A percentile compares a stretch with the other conserved stretches of the same genome.
Conservation (phyloP, 2,888 invertebrate genomes). For the Melanostoma mellinum region DNA sequence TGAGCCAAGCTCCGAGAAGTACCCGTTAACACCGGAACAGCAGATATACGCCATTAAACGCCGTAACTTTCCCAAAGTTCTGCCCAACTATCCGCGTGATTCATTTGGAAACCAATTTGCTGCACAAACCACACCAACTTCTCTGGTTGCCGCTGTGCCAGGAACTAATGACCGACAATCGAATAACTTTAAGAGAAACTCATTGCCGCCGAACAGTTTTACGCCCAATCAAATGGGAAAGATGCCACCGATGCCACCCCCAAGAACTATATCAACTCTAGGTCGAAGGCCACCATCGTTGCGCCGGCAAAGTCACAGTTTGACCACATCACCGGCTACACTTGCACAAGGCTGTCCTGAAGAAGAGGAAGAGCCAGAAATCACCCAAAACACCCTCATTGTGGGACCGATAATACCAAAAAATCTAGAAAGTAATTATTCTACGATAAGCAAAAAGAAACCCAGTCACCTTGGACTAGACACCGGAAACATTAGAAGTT, state of each 20-base stretch:
- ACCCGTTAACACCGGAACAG: constrained; percentile 86
- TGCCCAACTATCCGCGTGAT: constrained; percentile 85
- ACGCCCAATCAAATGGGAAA: constrained; percentile 77
- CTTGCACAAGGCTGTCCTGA: constrained; percentile 82
- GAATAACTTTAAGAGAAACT: constrained; percentile 83
- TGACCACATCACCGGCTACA: constrained; percentile 82
- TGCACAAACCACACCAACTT: constrained; percentile 38
- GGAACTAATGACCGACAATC: constrained; percentile 74
- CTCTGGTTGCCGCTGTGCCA: constrained; percentile 27
- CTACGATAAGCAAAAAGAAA: constrained; percentile 73
- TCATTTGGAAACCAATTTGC: constrained; percentile 63
- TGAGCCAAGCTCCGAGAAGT: constrained; percentile 82
- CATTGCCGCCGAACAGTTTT: constrained; percentile 84
- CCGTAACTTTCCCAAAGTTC: constrained; percentile 91
- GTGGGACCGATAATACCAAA: constrained; percentile 84
- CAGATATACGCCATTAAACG: constrained; percentile 88
- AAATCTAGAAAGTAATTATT: constrained; percentile 74
- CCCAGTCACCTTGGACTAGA: constrained; percentile 33
- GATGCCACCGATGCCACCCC: constrained; percentile 89
- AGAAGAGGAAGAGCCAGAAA: constrained; percentile 82
- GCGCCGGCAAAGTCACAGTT: constrained; percentile 81
- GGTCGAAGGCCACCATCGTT: constrained; percentile 81
- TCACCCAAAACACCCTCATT: constrained; percentile 83
- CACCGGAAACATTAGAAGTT: constrained; percentile 10
- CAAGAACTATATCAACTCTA: constrained; percentile 87